phyloP scores from a whole-genome alignment of 2,113 vertebrate species.

The Alosa alosa region DNA sequence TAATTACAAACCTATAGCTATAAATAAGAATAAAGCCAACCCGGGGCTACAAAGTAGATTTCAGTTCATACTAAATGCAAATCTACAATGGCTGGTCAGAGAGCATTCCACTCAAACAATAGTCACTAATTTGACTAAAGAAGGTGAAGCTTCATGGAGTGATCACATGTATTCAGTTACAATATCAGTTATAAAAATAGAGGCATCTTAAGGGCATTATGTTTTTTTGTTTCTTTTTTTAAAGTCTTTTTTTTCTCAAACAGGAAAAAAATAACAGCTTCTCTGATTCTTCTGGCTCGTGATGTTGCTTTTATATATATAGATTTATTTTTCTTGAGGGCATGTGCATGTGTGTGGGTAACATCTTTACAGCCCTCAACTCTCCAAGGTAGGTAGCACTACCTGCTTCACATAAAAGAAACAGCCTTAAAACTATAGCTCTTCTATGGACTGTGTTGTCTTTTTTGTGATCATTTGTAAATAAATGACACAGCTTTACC shows the following conservation, averaged over 20 bases:
- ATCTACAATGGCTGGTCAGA: background rate
- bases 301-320: background rate
- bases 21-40: background rate
- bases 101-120: background rate
- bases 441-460: constrained; percentile 23
- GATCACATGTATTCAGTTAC: background rate
- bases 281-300: constrained; percentile 33
- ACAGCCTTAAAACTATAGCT: constrained; percentile 12
- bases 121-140: background rate
- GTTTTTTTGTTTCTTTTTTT: constrained; percentile 63
- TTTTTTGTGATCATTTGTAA: constrained; percentile 36
- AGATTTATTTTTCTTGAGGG: constrained; percentile 12
- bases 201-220: constrained; percentile 63
- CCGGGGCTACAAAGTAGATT: background rate
- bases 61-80: background rate
- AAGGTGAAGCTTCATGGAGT: background rate
- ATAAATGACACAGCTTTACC: constrained; percentile 66
- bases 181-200: constrained; percentile 76
- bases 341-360: constrained; percentile 19
- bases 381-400: constrained; percentile 43
- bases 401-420: constrained; percentile 40
- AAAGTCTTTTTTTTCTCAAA: constrained; percentile 60
- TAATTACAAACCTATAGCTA: background rate
- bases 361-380: background rate
- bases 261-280: constrained; percentile 54